A percentile compares a stretch with the other conserved stretches of the same genome.
Evolutionary conservation across 2,113 vertebrate genomes (phyloP).

Genomic region (Cephalopterus ornatus): DNA sequence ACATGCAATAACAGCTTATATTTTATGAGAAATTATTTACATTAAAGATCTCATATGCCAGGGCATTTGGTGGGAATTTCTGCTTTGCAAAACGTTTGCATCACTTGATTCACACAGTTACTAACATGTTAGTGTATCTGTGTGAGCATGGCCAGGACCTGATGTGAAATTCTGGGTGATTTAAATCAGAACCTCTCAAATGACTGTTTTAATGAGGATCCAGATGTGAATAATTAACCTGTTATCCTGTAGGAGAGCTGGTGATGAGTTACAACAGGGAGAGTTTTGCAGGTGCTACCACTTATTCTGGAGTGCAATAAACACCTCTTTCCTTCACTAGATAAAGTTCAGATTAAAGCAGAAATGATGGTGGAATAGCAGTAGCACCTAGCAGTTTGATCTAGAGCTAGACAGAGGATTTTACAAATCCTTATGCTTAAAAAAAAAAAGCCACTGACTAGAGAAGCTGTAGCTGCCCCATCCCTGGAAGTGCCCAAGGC

Average conservation of each 20-base stretch:
- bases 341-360: not conserved
- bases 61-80: not conserved
- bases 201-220: not conserved
- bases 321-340: not conserved
- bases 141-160: not conserved
- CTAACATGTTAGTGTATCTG: not conserved
- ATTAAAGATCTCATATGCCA: not conserved
- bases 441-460: not conserved
- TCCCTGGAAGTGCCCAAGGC: not conserved
- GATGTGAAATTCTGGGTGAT: not conserved
- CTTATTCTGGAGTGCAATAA: not conserved
- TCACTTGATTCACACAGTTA: accelerated
- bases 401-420: not conserved
- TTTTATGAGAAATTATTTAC: not conserved
- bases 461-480: not conserved
- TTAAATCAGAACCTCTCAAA: not conserved
- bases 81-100: not conserved
- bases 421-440: not conserved
- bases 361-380: not conserved
- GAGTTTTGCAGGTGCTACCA: not conserved
- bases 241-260: not conserved
- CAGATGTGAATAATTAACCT: not conserved
- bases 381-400: not conserved
- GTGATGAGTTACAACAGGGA: not conserved
- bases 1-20: not conserved